Conservation (phyloP, 2,797 vertebrate species). For the Yasuhikotakia modesta region DNA sequence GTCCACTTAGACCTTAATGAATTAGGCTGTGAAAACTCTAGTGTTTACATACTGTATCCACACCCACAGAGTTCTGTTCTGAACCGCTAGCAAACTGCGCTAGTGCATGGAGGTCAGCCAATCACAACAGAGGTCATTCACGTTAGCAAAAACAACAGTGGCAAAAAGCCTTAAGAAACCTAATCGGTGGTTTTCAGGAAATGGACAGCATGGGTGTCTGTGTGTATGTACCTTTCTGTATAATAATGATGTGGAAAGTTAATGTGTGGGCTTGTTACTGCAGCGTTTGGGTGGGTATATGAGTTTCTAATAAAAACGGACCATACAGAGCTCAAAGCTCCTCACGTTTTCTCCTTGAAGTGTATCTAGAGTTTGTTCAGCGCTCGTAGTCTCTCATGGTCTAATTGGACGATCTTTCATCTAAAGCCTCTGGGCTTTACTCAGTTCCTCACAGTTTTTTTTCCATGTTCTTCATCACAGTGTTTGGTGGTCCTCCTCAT, state of each 20-base stretch:
- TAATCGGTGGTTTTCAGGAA: slow-evolving; percentile 5
- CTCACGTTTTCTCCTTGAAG: slow-evolving; percentile 9
- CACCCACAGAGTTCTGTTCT: not conserved
- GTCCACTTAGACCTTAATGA: too few species aligned
- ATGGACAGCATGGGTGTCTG: slow-evolving; percentile 12
- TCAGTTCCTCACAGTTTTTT: not conserved
- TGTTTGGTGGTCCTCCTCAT: too few species aligned
- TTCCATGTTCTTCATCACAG: slow-evolving; percentile 14
- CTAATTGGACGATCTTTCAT: slow-evolving; percentile 22
- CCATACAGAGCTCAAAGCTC: not conserved
- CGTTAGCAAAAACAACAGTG: not conserved
- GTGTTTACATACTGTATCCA: not conserved
- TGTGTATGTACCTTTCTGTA: slow-evolving; percentile 28
- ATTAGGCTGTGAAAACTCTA: not conserved
- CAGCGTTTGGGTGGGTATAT: slow-evolving; percentile 15
- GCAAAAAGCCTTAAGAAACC: slow-evolving; percentile 5
- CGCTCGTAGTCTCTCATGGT: not conserved
- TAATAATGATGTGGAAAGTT: slow-evolving; percentile 23
- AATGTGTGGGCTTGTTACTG: slow-evolving; percentile 33
- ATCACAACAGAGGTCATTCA: not conserved
- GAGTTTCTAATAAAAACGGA: slow-evolving; percentile 33
- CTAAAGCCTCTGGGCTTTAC: slow-evolving; percentile 10
- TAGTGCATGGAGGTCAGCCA: not conserved
- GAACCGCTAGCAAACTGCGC: not conserved
- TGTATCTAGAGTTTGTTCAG: not conserved